Conservation (phyloP, 35 echinoderm and acorn worm genomes). For the Heliocidaris erythrogramma region DNA sequence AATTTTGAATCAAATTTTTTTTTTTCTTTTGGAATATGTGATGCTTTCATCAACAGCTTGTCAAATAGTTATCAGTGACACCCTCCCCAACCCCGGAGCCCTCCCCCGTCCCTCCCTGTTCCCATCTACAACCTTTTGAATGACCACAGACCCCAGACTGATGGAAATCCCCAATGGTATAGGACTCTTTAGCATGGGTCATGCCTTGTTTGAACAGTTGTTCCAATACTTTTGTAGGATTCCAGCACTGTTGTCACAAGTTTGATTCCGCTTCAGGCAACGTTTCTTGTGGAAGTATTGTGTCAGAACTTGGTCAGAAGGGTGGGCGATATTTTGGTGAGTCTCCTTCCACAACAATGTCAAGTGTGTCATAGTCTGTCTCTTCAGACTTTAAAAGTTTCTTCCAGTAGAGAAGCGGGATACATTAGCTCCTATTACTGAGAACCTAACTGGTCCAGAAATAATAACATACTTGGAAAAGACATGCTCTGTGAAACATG, state of each 20-base stretch:
- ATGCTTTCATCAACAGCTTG: too few relatives aligned
- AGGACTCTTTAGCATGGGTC: neutral
- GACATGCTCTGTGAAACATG: too few relatives aligned
- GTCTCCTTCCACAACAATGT: neutral
- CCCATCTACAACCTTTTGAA: too few relatives aligned
- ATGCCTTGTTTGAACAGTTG: neutral
- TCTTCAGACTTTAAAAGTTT: neutral
- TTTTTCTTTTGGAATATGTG: too few relatives aligned
- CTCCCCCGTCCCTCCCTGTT: too few relatives aligned
- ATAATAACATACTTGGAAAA: too few relatives aligned
- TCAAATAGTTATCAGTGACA: too few relatives aligned
- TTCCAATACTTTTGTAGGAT: neutral
- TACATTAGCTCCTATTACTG: too few relatives aligned
- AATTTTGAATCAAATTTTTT: too few relatives aligned
- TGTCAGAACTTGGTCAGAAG: neutral
- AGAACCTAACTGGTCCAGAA: too few relatives aligned
- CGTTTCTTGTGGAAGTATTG: neutral
- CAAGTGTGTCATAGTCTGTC: neutral
- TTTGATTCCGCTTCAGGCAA: neutral
- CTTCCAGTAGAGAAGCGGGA: too few relatives aligned
- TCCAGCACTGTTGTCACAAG: neutral
- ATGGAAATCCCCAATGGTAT: neutral
- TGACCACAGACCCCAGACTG: too few relatives aligned
- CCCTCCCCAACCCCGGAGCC: neutral
- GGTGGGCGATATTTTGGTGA: neutral